phyloP scores from a whole-genome alignment of 2,888 invertebrate genomes.

The Drosophila formosana region DNA sequence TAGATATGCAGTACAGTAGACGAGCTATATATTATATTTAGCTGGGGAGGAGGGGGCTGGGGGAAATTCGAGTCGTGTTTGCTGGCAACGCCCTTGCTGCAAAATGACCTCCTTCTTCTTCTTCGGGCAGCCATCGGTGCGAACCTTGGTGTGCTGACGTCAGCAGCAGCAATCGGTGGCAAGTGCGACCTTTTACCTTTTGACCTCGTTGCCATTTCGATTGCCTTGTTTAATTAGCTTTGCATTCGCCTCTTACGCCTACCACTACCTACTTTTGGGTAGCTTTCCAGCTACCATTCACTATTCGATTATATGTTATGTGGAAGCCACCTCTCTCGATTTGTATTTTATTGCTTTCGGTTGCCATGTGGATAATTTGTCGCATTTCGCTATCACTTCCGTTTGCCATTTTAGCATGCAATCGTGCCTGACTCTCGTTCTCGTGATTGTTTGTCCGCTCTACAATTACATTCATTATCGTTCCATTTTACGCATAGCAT shows the following conservation, averaged over 20 bases:
- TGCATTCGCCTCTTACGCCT: slow-evolving; percentile 42
- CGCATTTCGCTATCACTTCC: slow-evolving; percentile 63
- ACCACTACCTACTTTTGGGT: slow-evolving; percentile 35
- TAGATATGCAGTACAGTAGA: background rate
- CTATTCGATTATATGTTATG: slow-evolving; percentile 40
- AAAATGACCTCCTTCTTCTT: slow-evolving; percentile 12
- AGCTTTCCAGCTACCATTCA: slow-evolving; percentile 33
- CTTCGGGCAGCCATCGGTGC: background rate
- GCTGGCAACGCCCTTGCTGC: slow-evolving; percentile 8
- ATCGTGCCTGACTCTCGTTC: slow-evolving; percentile 29
- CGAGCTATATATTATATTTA: background rate
- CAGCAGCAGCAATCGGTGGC: slow-evolving; percentile 22
- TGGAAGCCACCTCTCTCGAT: too few relatives aligned
- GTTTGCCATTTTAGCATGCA: slow-evolving; percentile 61
- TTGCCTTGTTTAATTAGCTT: slow-evolving; percentile 63
- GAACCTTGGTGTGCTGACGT: slow-evolving; percentile 38
- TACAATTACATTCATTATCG: slow-evolving; percentile 51
- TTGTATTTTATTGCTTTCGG: slow-evolving; percentile 43
- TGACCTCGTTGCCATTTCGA: slow-evolving; percentile 6
- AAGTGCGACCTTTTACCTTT: slow-evolving; percentile 49
- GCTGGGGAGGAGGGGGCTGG: background rate
- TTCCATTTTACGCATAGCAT: slow-evolving; percentile 23
- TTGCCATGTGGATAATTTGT: slow-evolving; percentile 51
- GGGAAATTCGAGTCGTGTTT: slow-evolving; percentile 3
- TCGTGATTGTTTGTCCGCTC: slow-evolving; percentile 27